These are phyloP conservation scores for Drosophila varians DNA, from an alignment of 1,140 invertebrate species.

Conservation along the genomic window DNA sequence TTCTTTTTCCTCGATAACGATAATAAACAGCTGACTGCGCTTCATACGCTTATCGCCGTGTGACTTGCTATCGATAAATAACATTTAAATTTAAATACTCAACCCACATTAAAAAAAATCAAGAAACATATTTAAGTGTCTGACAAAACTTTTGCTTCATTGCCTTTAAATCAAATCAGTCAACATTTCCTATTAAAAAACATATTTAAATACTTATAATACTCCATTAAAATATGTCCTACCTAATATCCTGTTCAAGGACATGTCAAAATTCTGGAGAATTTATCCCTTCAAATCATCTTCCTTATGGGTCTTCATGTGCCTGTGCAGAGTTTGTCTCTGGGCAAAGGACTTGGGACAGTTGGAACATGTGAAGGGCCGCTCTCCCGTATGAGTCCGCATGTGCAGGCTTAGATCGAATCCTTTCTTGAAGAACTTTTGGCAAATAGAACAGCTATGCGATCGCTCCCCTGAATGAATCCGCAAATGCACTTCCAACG, in stretches of 20 bases:
- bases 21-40: constrained; percentile 1
- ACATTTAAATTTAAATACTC: too few relatives aligned
- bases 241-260: too few relatives aligned
- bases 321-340: background rate
- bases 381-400: background rate
- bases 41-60: too few relatives aligned
- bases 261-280: too few relatives aligned
- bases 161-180: too few relatives aligned
- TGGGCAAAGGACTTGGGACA: background rate
- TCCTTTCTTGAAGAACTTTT: background rate
- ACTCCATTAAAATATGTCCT: too few relatives aligned
- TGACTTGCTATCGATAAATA: too few relatives aligned
- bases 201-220: too few relatives aligned
- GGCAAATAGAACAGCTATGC: background rate
- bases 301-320: background rate
- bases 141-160: too few relatives aligned
- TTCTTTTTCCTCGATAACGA: background rate
- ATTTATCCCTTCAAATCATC: background rate
- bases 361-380: background rate
- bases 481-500: background rate
- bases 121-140: too few relatives aligned
- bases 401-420: background rate
- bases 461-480: background rate
- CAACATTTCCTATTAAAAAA: too few relatives aligned
- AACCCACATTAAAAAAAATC: too few relatives aligned